Evolutionary conservation across 2,888 invertebrate species (phyloP), one percentile per base, ranked within the genome.

Genomic region (Agriopis leucophaearia): DNA sequence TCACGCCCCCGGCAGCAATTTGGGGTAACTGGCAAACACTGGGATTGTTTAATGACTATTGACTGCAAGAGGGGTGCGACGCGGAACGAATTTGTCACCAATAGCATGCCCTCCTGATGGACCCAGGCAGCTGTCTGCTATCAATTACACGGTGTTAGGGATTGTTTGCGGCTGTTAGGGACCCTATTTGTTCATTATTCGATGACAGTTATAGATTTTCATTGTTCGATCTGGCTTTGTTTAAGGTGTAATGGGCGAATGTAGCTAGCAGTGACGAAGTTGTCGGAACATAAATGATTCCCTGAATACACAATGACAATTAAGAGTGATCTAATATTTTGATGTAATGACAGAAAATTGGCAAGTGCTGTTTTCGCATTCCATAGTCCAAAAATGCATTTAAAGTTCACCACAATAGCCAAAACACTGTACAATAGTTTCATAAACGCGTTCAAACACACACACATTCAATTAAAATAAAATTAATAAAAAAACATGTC

Each of bases 161-260:
- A 86, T 64, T 88, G 89, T 91, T 90, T 91, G 91, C 86, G 91
- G 89, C 88, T 87, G 89, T 91, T 91, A 87, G 88, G 87, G 88
- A 85, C 80, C 85, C 87, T 82, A 91, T 92, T 88, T 84, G 86
- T 87, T 86, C 85, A 85, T 90, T 90, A 92, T 92, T 88, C 83
- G 85, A 87, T 86, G 90, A 88, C 88, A 88, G 86, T 92, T 89
- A 90, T 83, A 86, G 82, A 83, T 87, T 87, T 84, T 81, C 60
- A 86, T 87, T 87, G 84, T 84, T 73, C 68, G 69, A 48, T 63
- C 54, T 38, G 38, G 52, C 69, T 70, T 78, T 77, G 78, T 81
- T 74, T 74, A 64, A 60, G 64, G 66, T 64, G 66, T 69, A 72
- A 74, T 76, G 63, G 62, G 47, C 58, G 54, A 42, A 57, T 66